phyloP scores from a whole-genome alignment of 2,113 vertebrate genomes.

The Oryzias javanicus region DNA sequence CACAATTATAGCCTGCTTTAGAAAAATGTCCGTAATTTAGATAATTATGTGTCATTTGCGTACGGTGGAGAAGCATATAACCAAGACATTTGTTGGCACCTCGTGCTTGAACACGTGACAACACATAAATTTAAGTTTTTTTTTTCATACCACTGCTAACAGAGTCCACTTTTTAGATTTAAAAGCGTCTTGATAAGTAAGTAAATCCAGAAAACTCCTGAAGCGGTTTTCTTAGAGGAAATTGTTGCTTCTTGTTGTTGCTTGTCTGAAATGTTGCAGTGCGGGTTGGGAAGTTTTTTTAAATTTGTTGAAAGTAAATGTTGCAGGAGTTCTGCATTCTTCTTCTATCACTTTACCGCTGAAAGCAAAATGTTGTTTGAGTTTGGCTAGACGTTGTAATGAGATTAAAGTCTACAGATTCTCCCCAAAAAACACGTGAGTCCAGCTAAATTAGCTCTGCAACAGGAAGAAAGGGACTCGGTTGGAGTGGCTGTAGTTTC shows the following conservation, averaged over 20 bases:
- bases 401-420: conserved; percentile 68
- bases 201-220: conserved; percentile 4
- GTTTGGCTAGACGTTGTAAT: conserved; percentile 66
- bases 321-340: neutral
- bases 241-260: conserved; percentile 33
- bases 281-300: conserved; percentile 28
- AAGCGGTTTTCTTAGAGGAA: conserved; percentile 22
- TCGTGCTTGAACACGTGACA: neutral
- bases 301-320: neutral
- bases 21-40: conserved; percentile 41
- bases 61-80: neutral
- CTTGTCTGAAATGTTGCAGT: conserved; percentile 50
- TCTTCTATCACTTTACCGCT: neutral
- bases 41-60: conserved; percentile 39
- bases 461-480: conserved; percentile 47
- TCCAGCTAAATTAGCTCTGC: conserved; percentile 56
- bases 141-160: neutral
- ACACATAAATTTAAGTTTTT: neutral
- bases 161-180: neutral
- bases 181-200: conserved; percentile 4
- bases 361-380: conserved; percentile 13
- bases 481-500: conserved; percentile 55
- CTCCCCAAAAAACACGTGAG: conserved; percentile 53
- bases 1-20: conserved; percentile 41
- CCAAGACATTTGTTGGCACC: conserved; percentile 4